Conservation (phyloP, 1,140 invertebrate genomes). For the Brachionus koreanus region DNA sequence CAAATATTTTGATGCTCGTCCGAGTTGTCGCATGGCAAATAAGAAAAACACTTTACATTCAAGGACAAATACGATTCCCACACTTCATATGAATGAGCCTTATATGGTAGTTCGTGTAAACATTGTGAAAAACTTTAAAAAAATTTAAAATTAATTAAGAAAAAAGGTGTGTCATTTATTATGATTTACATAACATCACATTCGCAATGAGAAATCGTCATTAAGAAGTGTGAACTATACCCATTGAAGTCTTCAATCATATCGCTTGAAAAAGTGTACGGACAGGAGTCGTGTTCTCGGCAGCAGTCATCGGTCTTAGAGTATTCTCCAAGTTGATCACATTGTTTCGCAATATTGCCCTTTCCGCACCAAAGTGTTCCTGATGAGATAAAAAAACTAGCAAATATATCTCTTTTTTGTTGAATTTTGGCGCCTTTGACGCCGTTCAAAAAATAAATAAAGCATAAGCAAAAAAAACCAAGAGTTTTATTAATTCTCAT, state of each 20-base stretch:
- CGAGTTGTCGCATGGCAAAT: neutral
- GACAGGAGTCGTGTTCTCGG: conserved; percentile 75
- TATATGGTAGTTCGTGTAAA: conserved; percentile 14
- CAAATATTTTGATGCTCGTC: neutral
- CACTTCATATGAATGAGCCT: conserved; percentile 5
- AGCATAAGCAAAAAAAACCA: neutral
- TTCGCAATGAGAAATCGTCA: conserved; percentile 20
- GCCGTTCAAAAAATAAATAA: neutral
- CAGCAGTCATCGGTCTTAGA: conserved; percentile 75
- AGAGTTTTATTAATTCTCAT: neutral
- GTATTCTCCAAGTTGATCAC: conserved; percentile 72
- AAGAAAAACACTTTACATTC: neutral
- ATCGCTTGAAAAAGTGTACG: conserved; percentile 69
- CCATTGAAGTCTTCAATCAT: neutral
- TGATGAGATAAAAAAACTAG: conserved; percentile 64
- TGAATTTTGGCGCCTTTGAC: neutral
- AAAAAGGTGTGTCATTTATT: neutral
- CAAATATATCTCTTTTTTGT: neutral
- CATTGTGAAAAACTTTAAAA: neutral
- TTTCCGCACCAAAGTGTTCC: conserved; percentile 83
- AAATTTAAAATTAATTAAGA: neutral
- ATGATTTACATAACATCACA: neutral
- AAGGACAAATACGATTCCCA: neutral
- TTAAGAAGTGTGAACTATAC: neutral
- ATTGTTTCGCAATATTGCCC: conserved; percentile 70